Conservation (phyloP, 2,797 vertebrate genomes). For the Pipistrellus kuhlii region DNA sequence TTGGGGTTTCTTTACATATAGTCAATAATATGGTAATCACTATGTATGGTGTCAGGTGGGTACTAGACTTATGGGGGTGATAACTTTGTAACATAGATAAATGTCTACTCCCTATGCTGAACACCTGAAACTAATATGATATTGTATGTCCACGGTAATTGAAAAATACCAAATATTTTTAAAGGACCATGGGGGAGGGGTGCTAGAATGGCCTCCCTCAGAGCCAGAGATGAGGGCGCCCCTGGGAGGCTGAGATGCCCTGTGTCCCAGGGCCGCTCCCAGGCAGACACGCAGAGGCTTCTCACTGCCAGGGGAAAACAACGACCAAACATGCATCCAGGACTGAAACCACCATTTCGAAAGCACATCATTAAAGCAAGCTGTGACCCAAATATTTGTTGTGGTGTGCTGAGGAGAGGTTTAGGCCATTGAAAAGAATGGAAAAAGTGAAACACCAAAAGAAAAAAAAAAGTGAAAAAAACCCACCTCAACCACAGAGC, state of each 20-base stretch:
- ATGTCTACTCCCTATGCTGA: background rate
- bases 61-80: background rate
- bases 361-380: constrained; percentile 78
- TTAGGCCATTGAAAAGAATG: constrained; percentile 44
- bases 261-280: background rate
- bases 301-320: constrained; percentile 58
- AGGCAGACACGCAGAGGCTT: constrained; percentile 41
- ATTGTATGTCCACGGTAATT: background rate
- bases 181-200: background rate
- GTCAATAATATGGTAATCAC: background rate
- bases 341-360: constrained; percentile 64
- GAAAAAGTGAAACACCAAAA: constrained; percentile 75
- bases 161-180: background rate
- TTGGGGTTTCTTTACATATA: background rate
- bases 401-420: constrained; percentile 25
- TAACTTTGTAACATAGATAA: background rate
- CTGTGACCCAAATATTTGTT: constrained; percentile 79
- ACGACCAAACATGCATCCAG: constrained; percentile 21
- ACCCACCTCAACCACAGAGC: background rate
- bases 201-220: background rate
- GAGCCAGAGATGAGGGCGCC: background rate
- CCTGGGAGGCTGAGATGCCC: background rate
- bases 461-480: background rate
- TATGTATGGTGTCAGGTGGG: background rate
- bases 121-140: background rate